Evolutionary conservation across 2,888 invertebrate genomes (phyloP).

Genomic region (Drosophila bunnanda): DNA sequence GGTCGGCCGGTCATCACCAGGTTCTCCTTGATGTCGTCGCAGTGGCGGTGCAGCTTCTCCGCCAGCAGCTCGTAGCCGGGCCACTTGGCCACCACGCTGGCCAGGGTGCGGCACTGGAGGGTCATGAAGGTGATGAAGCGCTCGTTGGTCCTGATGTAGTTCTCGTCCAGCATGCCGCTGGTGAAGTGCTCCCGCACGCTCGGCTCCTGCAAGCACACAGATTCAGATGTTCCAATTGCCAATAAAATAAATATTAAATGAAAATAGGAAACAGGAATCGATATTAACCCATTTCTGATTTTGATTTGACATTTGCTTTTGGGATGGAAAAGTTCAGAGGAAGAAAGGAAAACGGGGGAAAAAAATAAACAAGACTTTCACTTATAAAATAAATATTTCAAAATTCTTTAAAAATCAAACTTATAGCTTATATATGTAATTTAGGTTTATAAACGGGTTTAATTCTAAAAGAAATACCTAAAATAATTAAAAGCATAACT

Average conservation of each 20-base stretch:
- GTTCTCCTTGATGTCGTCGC: slow-evolving; percentile 79
- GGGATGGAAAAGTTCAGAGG: background rate
- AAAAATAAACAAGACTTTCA: background rate
- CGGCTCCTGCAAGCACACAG: slow-evolving; percentile 66
- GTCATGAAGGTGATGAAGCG: slow-evolving; percentile 81
- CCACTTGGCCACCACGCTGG: slow-evolving; percentile 84
- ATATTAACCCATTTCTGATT: slow-evolving; percentile 17
- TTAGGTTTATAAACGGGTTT: background rate
- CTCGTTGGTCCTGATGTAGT: slow-evolving; percentile 79
- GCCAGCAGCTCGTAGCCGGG: slow-evolving; percentile 84
- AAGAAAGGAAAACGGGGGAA: background rate
- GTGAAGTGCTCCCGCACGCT: slow-evolving; percentile 74
- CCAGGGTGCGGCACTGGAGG: slow-evolving; percentile 78
- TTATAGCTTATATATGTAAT: background rate
- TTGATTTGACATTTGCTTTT: slow-evolving; percentile 18
- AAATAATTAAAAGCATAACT: accelerated
- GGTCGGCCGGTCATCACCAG: slow-evolving; percentile 79
- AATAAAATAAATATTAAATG: slow-evolving; percentile 9
- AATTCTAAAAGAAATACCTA: background rate
- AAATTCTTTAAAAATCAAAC: too few species aligned
- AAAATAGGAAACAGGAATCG: background rate
- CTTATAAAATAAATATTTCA: background rate
- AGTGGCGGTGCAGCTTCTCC: slow-evolving; percentile 83
- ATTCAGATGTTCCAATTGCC: slow-evolving; percentile 1
- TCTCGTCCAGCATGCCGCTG: slow-evolving; percentile 82